Evolutionary conservation across 1,140 invertebrate genomes (phyloP).

Genomic region (Calliphora vicina): DNA sequence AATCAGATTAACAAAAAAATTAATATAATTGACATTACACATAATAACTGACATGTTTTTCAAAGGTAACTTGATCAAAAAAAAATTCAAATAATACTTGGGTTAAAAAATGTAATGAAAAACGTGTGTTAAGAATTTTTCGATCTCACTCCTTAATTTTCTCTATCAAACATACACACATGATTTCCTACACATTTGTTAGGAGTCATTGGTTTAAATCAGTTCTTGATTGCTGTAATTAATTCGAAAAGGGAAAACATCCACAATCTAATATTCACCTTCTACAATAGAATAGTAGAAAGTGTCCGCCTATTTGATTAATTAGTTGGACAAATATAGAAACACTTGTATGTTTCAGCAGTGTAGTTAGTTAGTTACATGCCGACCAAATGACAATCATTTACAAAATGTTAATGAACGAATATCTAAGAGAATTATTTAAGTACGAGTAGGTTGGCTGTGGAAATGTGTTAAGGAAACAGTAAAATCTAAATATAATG

Average conservation of each 20-base stretch:
- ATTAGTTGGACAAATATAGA: constrained; percentile 4
- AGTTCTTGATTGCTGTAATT: constrained; percentile 42
- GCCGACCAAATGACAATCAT: background rate
- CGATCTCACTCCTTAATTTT: background rate
- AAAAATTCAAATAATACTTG: too few relatives aligned
- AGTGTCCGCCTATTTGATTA: constrained; percentile 29
- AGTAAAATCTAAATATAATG: background rate
- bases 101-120: too few relatives aligned
- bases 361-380: too few relatives aligned
- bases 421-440: background rate
- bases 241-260: background rate
- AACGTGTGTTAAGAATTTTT: too few relatives aligned
- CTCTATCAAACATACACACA: background rate
- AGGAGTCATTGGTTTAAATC: background rate
- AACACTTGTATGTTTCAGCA: background rate
- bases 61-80: too few relatives aligned
- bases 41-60: too few relatives aligned
- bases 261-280: too few relatives aligned
- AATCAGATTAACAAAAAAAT: too few relatives aligned
- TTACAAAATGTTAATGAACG: background rate
- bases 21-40: too few relatives aligned
- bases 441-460: background rate
- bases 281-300: background rate
- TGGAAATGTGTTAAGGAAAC: background rate
- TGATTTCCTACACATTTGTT: background rate